Percentiles rank a stretch among this genome's conserved stretches.
Conservation (phyloP, 2,888 invertebrate genomes). For the Neocrepidodera transversa region DNA sequence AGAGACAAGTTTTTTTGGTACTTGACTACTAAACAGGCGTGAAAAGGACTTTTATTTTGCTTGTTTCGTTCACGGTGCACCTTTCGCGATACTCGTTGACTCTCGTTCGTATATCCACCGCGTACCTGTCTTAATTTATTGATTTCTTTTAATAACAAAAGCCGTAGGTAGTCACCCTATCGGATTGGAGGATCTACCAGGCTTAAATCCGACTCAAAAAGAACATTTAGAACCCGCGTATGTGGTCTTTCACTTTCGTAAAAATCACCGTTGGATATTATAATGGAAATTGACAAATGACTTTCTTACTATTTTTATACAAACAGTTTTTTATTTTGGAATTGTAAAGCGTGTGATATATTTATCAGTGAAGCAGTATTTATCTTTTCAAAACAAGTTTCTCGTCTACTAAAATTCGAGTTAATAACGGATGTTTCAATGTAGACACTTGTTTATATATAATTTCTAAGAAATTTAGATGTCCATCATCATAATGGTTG, state of each 20-base stretch:
- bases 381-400: conserved; percentile 12
- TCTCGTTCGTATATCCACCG: conserved; percentile 5
- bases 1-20: too few relatives aligned
- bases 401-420: conserved; percentile 1
- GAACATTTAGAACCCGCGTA: conserved; percentile 15
- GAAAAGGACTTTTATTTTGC: too few relatives aligned
- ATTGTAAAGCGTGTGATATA: background rate
- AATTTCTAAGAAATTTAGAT: conserved; percentile 24
- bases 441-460: conserved; percentile 23
- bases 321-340: too few relatives aligned
- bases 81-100: conserved; percentile 13
- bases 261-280: background rate
- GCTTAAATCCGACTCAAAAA: background rate
- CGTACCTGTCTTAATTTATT: conserved; percentile 32
- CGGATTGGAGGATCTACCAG: conserved; percentile 14
- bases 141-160: conserved; percentile 31
- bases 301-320: too few relatives aligned
- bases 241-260: conserved; percentile 15
- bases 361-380: conserved; percentile 6
- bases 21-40: too few relatives aligned
- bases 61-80: too few relatives aligned
- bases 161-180: conserved; percentile 30
- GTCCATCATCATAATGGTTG: conserved; percentile 24
- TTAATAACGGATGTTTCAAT: conserved; percentile 19
- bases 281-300: background rate